Percentiles rank a stretch among this genome's conserved stretches.
Evolutionary conservation across 2,113 vertebrate genomes (phyloP).

Genomic region (Tringa solitaria): DNA sequence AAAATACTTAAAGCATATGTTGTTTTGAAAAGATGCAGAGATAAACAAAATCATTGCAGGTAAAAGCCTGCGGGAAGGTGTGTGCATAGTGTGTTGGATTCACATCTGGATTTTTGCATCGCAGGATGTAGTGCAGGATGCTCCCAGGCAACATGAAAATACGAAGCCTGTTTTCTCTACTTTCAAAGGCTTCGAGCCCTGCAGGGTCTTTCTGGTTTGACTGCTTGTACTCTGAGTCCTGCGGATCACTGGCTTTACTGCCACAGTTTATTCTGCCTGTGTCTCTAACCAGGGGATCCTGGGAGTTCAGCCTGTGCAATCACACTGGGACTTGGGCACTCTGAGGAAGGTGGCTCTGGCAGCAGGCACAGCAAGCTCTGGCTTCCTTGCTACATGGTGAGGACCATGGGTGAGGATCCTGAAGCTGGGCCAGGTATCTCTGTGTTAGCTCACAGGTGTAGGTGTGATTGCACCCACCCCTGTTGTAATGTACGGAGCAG

Average conservation of each 20-base stretch:
- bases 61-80: not conserved
- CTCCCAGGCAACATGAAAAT: not conserved
- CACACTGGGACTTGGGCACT: no score
- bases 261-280: not conserved
- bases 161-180: not conserved
- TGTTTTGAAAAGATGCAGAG: not conserved
- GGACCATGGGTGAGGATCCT: not conserved
- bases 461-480: not conserved
- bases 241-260: not conserved
- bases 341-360: not conserved
- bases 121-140: not conserved
- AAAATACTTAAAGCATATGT: not conserved
- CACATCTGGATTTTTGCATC: not conserved
- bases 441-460: accelerated
- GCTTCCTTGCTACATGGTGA: not conserved
- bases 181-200: not conserved
- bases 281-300: not conserved
- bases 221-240: not conserved
- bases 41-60: not conserved
- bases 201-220: not conserved
- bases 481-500: not conserved
- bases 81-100: not conserved
- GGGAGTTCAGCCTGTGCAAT: not conserved
- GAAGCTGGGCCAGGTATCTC: not conserved
- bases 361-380: not conserved